phyloP scores from a whole-genome alignment of 2,113 vertebrate species.

The Deroptyus accipitrinus region DNA sequence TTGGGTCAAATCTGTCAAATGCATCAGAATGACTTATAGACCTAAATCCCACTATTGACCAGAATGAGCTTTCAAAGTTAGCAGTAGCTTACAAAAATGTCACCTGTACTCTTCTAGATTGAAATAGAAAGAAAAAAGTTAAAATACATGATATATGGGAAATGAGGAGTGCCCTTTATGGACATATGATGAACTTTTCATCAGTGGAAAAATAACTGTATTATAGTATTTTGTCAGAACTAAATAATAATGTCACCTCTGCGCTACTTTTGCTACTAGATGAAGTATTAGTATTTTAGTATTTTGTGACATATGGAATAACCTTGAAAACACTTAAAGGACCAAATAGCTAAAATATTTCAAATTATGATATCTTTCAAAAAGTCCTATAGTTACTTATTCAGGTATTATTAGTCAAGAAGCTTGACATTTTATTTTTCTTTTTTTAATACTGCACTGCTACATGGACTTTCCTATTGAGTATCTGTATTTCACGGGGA shows the following conservation, averaged over 20 bases:
- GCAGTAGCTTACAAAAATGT: background rate
- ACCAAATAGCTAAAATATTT: background rate
- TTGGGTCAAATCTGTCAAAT: background rate
- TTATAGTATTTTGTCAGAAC: background rate
- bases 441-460: background rate
- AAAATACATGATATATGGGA: background rate
- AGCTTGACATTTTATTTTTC: background rate
- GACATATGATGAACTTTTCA: background rate
- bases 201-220: background rate
- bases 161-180: background rate
- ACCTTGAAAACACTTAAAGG: background rate
- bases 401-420: background rate
- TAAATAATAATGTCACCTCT: background rate
- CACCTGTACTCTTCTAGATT: background rate
- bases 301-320: background rate
- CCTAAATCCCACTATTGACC: background rate
- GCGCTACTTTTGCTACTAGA: accelerated
- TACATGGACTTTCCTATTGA: background rate
- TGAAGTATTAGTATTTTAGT: background rate
- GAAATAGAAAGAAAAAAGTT: background rate
- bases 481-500: background rate
- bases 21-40: background rate
- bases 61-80: background rate
- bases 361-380: background rate
- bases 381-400: background rate